Base-by-base conservation (phyloP, 2,113 vertebrate species). In the Pan paniscus region DNA sequence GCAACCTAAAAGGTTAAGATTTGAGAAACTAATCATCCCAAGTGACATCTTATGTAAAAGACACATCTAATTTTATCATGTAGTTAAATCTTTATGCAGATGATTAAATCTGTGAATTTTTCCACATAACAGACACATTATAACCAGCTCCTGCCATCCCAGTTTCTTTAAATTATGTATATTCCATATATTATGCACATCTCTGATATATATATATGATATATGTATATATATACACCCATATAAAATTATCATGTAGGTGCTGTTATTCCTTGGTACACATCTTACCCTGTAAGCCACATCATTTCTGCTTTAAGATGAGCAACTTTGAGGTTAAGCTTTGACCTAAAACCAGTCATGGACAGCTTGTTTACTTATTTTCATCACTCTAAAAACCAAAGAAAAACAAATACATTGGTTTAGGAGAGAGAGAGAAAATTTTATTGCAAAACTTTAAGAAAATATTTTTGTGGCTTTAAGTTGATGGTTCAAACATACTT, bases 1-100 rank as follows among this genome's bases (percentile, higher is more conserved):
- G 17, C 35, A 83, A 68, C 67, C 84, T 79, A 59, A 96, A 96
- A 96, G 79, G 92, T 95, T 92, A 96, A 93, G 81, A 59, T 76
- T 89, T 89, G 52, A 67, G 84, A 95, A 94, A 90, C 90, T 68
- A 55, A 79, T 95, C 72, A 92, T 73, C 81, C 82, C 75, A 89
- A 96, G 72, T 97, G 94, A 97, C 97, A 96, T 86, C 82, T 97
- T 97, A 97, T 90, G 32, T 96, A 91, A 97, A 92, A 81, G 80
- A 90, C 50, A 94, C 10, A 78, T 90, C 94, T 96, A 97, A 97
- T 96, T 97, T 96, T 98, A 96, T 85, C 94, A 0, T 70, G 40
- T 50, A 90, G 76, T 70, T 93, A 90, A 95, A 78, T 96, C 57
- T 95, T 96, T 96, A 95, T 86, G 93, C 59, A 97, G 76, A 95